These are phyloP conservation scores for Ennomos quercinarius DNA, from an alignment of 2,888 invertebrate species.

Conservation along the genomic window DNA sequence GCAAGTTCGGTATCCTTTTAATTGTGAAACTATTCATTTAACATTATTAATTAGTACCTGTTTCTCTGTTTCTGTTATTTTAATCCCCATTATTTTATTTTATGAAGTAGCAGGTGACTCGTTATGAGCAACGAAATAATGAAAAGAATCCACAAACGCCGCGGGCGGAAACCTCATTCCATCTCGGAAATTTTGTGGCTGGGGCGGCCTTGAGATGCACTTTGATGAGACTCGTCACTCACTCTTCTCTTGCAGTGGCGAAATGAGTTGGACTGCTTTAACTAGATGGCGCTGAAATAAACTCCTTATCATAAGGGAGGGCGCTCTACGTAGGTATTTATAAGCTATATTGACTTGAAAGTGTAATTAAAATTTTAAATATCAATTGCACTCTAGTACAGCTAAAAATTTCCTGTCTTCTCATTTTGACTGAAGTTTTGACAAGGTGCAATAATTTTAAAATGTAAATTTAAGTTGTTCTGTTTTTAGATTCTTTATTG, in stretches of 20 bases:
- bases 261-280: conserved; percentile 50
- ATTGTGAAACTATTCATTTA: conserved; percentile 1
- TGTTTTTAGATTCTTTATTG: too few relatives aligned
- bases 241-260: conserved; percentile 50
- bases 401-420: too few relatives aligned
- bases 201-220: conserved; percentile 45
- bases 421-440: too few relatives aligned
- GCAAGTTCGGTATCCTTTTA: conserved; percentile 23
- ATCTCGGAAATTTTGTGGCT: conserved; percentile 37
- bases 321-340: neutral
- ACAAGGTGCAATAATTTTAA: too few relatives aligned
- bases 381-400: too few relatives aligned
- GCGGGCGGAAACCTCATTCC: conserved; percentile 30
- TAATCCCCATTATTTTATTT: neutral
- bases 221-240: conserved; percentile 47
- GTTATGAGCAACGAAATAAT: conserved; percentile 15
- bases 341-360: neutral
- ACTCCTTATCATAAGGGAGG: conserved; percentile 10
- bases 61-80: neutral
- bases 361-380: too few relatives aligned
- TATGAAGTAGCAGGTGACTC: conserved; percentile 9
- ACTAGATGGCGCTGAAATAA: conserved; percentile 64
- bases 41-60: neutral
- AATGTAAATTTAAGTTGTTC: too few relatives aligned
- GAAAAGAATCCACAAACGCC: conserved; percentile 24